phyloP scores from a whole-genome alignment of 1,140 invertebrate genomes.

The Cotesia vestalis region DNA sequence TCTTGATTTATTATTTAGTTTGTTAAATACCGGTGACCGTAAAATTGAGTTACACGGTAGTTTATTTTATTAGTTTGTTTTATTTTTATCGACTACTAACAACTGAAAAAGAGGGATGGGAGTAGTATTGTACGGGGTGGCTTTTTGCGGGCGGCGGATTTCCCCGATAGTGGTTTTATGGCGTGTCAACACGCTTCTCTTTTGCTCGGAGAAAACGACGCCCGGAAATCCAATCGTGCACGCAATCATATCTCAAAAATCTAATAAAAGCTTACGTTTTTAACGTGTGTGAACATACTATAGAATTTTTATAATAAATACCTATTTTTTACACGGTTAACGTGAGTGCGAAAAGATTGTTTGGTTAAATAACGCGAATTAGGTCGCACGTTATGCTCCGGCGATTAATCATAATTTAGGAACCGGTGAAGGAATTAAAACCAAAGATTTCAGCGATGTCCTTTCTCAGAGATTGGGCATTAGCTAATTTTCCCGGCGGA shows the following conservation, averaged over 20 bases:
- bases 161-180: conserved; percentile 64
- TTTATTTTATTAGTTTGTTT: conserved; percentile 60
- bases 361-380: no score
- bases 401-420: no score
- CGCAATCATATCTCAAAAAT: conserved; percentile 49
- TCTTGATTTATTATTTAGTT: not conserved
- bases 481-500: no score
- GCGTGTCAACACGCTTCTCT: conserved; percentile 63
- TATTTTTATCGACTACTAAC: no score
- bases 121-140: conserved; percentile 45
- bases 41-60: conserved; percentile 64
- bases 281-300: not conserved
- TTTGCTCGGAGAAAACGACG: conserved; percentile 37
- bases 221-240: conserved; percentile 34
- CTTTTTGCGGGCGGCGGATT: conserved; percentile 63
- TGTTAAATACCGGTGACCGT: conserved; percentile 44
- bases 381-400: no score
- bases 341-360: no score
- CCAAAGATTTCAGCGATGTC: not conserved
- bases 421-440: conserved; percentile 24
- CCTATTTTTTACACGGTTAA: not conserved
- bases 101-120: conserved; percentile 36
- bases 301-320: not conserved
- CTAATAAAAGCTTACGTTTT: conserved; percentile 21
- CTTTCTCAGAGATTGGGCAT: no score